A percentile compares a stretch with the other conserved stretches of the same genome.
Evolutionary conservation across 2,113 vertebrate genomes (phyloP).

Genomic region (Ceyx melanurus): DNA sequence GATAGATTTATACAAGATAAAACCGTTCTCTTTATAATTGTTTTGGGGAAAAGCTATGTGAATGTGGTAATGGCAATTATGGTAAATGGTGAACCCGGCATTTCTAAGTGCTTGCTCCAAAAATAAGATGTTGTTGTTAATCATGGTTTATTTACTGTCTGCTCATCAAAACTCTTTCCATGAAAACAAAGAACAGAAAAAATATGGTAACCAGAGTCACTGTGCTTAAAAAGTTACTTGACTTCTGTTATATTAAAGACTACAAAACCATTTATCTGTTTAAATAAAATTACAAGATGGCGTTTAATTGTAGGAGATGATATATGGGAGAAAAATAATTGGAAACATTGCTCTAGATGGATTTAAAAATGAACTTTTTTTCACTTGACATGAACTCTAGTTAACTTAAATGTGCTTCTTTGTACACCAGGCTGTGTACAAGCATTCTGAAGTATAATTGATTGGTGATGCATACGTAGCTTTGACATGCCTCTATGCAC

Average conservation of each 20-base stretch:
- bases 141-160: not conserved
- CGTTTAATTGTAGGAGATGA: not conserved
- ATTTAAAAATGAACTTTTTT: slow-evolving; percentile 27
- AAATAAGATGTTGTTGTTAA: not conserved
- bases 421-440: not conserved
- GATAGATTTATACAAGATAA: not conserved
- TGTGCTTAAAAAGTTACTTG: not conserved
- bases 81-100: not conserved
- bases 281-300: not conserved
- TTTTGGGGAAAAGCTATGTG: not conserved
- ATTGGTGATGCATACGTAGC: not conserved
- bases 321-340: not conserved
- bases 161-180: not conserved
- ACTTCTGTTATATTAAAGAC: not conserved
- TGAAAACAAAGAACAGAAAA: not conserved
- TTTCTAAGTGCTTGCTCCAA: not conserved
- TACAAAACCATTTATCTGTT: not conserved
- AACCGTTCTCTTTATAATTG: not conserved
- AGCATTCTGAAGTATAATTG: not conserved
- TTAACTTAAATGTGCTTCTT: not conserved
- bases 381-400: not conserved
- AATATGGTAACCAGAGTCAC: not conserved
- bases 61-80: not conserved
- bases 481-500: not conserved
- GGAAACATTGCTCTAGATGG: not conserved